Percentiles rank a stretch among this genome's conserved stretches.
These are phyloP conservation scores for Drosophila arizonae DNA, from an alignment of 1,140 invertebrate genomes.

Conservation along the genomic window DNA sequence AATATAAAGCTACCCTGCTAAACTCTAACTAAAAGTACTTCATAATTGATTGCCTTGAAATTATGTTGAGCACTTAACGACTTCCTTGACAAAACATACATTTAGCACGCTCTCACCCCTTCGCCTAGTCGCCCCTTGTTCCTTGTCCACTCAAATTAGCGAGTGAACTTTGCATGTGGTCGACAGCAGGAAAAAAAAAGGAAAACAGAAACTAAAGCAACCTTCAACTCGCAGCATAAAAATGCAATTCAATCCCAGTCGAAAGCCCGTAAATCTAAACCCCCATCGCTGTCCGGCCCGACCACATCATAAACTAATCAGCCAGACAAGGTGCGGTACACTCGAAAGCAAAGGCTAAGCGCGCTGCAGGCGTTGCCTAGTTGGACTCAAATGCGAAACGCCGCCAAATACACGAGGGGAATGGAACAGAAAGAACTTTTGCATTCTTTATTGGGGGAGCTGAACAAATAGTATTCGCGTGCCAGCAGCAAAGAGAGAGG, in stretches of 20 bases:
- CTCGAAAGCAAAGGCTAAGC: constrained; percentile 1
- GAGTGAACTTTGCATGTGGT: constrained; percentile 26
- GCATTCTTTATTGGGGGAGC: constrained; percentile 37
- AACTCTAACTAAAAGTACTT: no score
- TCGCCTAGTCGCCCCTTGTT: not conserved
- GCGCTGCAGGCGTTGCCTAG: constrained; percentile 22
- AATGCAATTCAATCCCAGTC: constrained; percentile 21
- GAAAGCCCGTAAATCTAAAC: not conserved
- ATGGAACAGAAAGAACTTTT: constrained; percentile 34
- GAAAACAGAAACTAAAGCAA: not conserved
- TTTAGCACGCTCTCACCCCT: not conserved
- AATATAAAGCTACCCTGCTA: no score
- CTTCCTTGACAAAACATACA: constrained; percentile 33
- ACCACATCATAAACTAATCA: constrained; percentile 53
- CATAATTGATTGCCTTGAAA: constrained; percentile 18
- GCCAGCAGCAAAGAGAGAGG: constrained; percentile 4
- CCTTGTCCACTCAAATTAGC: constrained; percentile 27
- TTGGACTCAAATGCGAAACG: constrained; percentile 2
- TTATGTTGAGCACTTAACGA: constrained; percentile 39
- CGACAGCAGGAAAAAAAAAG: not conserved
- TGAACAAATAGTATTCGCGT: constrained; percentile 48
- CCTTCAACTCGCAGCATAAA: constrained; percentile 19
- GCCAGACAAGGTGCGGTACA: constrained; percentile 42
- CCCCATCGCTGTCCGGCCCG: constrained; percentile 7
- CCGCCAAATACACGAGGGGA: not conserved